Evolutionary conservation across 2,113 vertebrate species (phyloP).

Genomic region (Chaenogobius annularis): DNA sequence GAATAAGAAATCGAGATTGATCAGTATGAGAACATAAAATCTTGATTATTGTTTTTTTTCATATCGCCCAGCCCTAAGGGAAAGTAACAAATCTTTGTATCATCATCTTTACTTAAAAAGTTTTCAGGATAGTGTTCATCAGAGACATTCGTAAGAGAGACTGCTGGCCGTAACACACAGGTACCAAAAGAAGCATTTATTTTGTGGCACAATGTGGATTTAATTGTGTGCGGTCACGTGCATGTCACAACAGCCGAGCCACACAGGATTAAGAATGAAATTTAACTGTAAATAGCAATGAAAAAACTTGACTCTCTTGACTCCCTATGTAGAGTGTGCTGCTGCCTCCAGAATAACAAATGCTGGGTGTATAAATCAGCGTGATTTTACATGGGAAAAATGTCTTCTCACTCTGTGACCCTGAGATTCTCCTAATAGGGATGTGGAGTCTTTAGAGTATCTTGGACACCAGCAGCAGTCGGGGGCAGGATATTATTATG

Average conservation of each 20-base stretch:
- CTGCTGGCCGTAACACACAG: conserved; percentile 8
- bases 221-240: conserved; percentile 23
- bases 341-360: conserved; percentile 51
- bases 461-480: conserved; percentile 54
- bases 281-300: conserved; percentile 23
- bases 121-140: conserved; percentile 13
- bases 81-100: conserved; percentile 17
- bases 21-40: no score
- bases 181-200: conserved; percentile 4
- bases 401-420: conserved; percentile 54
- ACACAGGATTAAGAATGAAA: conserved; percentile 26
- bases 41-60: no score
- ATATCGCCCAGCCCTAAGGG: no score
- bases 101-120: conserved; percentile 3
- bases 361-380: conserved; percentile 11
- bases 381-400: conserved; percentile 60
- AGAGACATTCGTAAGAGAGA: conserved; percentile 21
- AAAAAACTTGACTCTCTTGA: conserved; percentile 26
- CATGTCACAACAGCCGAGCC: conserved; percentile 21
- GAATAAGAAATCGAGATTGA: no score
- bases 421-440: conserved; percentile 62
- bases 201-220: conserved; percentile 21
- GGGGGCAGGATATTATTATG: conserved; percentile 68
- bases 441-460: conserved; percentile 48
- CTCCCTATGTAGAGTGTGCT: conserved; percentile 15